These are phyloP conservation scores for Parascotia fuliginaria DNA, from an alignment of 2,888 invertebrate genomes.

Conservation along the genomic window DNA sequence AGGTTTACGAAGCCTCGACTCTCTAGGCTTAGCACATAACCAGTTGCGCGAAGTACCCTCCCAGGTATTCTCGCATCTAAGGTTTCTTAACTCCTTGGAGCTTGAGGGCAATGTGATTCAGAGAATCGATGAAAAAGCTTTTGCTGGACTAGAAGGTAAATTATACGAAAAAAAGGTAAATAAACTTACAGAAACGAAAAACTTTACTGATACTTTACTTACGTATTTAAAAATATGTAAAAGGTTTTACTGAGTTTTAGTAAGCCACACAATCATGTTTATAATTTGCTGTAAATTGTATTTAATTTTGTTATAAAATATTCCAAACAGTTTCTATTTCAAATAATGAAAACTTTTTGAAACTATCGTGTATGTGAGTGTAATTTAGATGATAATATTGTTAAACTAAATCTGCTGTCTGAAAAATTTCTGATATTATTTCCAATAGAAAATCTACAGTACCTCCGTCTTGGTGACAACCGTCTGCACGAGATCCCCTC, in stretches of 20 bases:
- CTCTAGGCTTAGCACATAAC: conserved; percentile 94
- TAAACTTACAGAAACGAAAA: no score
- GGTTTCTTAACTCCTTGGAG: conserved; percentile 93
- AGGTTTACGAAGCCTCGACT: conserved; percentile 93
- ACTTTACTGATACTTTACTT: no score
- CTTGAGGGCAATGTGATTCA: conserved; percentile 94
- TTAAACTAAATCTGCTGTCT: no score
- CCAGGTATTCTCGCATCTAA: conserved; percentile 93
- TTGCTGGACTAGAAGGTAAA: conserved; percentile 94
- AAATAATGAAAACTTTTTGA: no score
- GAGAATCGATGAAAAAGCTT: conserved; percentile 93
- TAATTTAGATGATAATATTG: no score
- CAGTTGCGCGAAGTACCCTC: conserved; percentile 91
- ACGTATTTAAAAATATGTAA: no score
- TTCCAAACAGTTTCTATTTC: no score
- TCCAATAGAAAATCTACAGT: conserved; percentile 95
- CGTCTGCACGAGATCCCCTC: conserved; percentile 94
- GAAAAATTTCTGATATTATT: neutral
- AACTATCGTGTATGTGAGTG: no score
- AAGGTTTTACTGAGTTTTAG: no score
- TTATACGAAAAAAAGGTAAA: neutral
- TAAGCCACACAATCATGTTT: no score
- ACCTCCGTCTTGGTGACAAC: conserved; percentile 95
- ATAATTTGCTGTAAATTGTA: no score
- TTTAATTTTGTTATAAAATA: no score